phyloP scores from a whole-genome alignment of 2,888 invertebrate species.

The Anarsia innoxiella region DNA sequence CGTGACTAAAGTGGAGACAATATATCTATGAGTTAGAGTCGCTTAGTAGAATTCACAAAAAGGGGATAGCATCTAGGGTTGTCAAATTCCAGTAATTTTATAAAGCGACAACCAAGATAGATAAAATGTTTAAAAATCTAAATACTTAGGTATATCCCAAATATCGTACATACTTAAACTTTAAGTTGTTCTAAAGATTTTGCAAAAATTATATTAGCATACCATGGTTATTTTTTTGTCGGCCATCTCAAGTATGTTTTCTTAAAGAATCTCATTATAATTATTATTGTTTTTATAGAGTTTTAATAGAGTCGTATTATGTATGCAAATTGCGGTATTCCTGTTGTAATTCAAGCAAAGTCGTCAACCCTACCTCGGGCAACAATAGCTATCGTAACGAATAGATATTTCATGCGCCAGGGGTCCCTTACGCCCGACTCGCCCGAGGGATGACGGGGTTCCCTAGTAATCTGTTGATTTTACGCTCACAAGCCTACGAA shows the following conservation, averaged over 20 bases:
- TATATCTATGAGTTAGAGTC: constrained; percentile 56
- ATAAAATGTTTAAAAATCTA: too few species aligned
- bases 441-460: constrained; percentile 48
- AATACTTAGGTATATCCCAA: too few species aligned
- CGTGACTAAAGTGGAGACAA: constrained; percentile 53
- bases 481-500: constrained; percentile 58
- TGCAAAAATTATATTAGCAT: too few species aligned
- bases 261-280: background rate
- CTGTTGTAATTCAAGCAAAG: constrained; percentile 17
- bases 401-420: constrained; percentile 58
- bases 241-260: background rate
- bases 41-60: constrained; percentile 52
- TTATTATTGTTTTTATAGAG: background rate
- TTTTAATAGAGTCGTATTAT: constrained; percentile 1
- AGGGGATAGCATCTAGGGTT: constrained; percentile 39
- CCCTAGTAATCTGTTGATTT: constrained; percentile 72
- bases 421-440: constrained; percentile 43
- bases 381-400: constrained; percentile 66
- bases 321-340: constrained; percentile 8
- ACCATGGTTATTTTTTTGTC: background rate
- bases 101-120: too few species aligned
- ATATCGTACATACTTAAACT: too few species aligned
- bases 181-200: too few species aligned
- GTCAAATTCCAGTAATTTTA: too few species aligned
- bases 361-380: constrained; percentile 56